Base-by-base conservation (phyloP, 2,888 invertebrate species). In the Pammene fasciana region DNA sequence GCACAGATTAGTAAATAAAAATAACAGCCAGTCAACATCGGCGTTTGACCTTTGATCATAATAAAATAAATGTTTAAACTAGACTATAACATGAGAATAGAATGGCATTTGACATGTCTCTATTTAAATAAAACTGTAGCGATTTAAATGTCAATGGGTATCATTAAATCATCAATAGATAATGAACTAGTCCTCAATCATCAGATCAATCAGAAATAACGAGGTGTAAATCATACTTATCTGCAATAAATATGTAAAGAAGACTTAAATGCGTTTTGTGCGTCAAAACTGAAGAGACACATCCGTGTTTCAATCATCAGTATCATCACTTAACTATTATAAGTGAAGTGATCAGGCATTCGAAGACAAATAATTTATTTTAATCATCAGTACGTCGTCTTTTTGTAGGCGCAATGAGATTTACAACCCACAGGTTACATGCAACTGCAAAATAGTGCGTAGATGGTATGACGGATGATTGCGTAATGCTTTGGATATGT, bases 81-180 rank as follows among this genome's bases (percentile, higher is more conserved):
- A 26, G 18, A 43, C 56, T 16, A 16, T 38, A 56, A 38, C n/a
- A 59, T 34, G 14, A 59, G 18, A 50, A 50, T 61, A 38, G 50
- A 7, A 50, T 50, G 36, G 11, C 61, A 36, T 46, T 46, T 57
- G 43, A 26, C 57, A 11, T 36, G 11, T 36, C 16, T 18, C 34
- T 16, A 62, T 62, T 62, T 43, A 62, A 57, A 62, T 41, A 26
- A 48, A 45, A 41, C 48, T 56, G 16, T 46, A 18, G 46, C 46
- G 18, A 56, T 65, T 57, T 66, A 57, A 66, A 57, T 57, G 48
- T 57, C 57, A 57, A 41, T 57, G 14, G 48, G 14, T 16, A 64
- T 64, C 16, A 68, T 68, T 62, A 68, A 68, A 68, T 52, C 68
- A 64, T 57, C 50, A 64, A 38, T 46, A 67, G 13, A 62, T 62